Evolutionary conservation across 2,113 vertebrate species (phyloP).

Genomic region (Seriola rivoliana): DNA sequence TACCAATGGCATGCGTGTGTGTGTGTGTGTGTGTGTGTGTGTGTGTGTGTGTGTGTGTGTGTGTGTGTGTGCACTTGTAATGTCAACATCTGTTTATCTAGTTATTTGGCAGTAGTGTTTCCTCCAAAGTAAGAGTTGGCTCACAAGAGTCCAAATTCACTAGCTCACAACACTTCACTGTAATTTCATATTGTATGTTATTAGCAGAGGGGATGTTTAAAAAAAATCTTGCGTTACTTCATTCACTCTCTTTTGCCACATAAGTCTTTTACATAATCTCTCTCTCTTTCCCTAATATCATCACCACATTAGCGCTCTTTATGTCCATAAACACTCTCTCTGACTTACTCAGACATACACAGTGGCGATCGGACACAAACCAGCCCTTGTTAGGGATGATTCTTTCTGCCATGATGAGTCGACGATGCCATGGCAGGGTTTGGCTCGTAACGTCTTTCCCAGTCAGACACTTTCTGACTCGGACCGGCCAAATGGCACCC

Average conservation of each 20-base stretch:
- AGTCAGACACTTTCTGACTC: conserved; percentile 43
- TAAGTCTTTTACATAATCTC: neutral
- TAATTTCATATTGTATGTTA: conserved; percentile 39
- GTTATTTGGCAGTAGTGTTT: conserved; percentile 53
- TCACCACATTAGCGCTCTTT: conserved; percentile 30
- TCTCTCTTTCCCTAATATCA: conserved; percentile 17
- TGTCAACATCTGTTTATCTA: conserved; percentile 68
- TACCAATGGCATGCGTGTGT: conserved; percentile 23
- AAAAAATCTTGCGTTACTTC: neutral
- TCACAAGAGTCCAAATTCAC: conserved; percentile 5
- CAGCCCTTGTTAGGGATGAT: conserved; percentile 42
- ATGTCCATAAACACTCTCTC: conserved; percentile 14
- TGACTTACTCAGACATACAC: neutral
- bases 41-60: conserved; percentile 13
- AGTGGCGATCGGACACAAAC: conserved; percentile 42
- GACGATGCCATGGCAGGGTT: conserved; percentile 35
- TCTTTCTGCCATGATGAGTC: conserved; percentile 33
- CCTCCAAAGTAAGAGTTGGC: conserved; percentile 19
- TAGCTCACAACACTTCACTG: conserved; percentile 9
- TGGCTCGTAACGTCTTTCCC: conserved; percentile 68
- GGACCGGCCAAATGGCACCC: conserved; percentile 61
- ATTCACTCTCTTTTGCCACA: neutral
- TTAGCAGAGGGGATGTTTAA: conserved; percentile 1
- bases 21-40: conserved; percentile 15
- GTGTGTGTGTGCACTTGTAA: conserved; percentile 7